Evolutionary conservation across 2,797 vertebrate species (phyloP), one percentile per base, ranked within the genome.

Genomic region (Hipposideros larvatus): DNA sequence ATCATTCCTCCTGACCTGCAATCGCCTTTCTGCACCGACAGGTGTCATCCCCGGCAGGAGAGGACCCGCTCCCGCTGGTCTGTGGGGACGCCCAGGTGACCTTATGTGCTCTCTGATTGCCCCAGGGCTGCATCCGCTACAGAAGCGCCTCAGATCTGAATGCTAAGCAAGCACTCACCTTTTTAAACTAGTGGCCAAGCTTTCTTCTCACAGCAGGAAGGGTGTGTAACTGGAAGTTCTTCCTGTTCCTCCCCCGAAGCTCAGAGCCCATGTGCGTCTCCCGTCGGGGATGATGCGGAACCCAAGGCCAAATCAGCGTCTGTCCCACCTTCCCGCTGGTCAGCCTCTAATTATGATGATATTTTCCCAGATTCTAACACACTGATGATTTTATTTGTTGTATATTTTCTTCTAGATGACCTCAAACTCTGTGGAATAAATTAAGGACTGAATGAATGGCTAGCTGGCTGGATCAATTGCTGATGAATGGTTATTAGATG

Each of bases 1-100:
- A 46, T 7, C 0, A 4, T 26, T 11, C 18, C 21, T 59, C 43
- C 13, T 15, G 18, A 26, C 16, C 4, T 18, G 71, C 24, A 37
- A 19, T 24, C 57, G 1, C 24, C 66, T 41, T 37, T 9, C 73
- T 37, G 0, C 2, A 0, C 5, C 11, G 5, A 84, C 22, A 22
- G 18, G 1, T 4, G 14, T 7, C 24, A 0, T 3, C 11, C 18
- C 0, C 8, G 22, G n/a, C 65, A 1, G 0, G 4, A 7, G 71
- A 55, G 28, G 26, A 18, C 1, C 51, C 0, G 0, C 21, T 4
- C 7, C 3, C 0, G 18, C 13, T 0, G 70, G 55, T 4, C 73
- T 13, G 0, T 0, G 1, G 31, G 48, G 26, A 57, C 14, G 9
- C 11, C 15, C 48, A 5, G n/a, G 53, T 21, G 37, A 10, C 3